A percentile compares a stretch with the other conserved stretches of the same genome.
Evolutionary conservation across 2,113 vertebrate species (phyloP).

Genomic region (Hemiprocne comata): DNA sequence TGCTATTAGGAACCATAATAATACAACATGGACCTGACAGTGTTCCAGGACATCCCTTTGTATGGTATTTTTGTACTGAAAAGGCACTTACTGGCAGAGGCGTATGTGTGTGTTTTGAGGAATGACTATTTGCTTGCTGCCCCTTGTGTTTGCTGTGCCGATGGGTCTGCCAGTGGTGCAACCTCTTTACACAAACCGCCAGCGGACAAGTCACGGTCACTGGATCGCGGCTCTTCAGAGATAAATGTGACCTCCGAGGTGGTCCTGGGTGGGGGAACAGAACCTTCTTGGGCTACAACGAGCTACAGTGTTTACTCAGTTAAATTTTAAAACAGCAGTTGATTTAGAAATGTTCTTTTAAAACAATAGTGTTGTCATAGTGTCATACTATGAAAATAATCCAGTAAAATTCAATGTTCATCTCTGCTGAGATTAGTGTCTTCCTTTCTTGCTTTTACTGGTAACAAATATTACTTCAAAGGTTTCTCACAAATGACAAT

Average conservation of each 20-base stretch:
- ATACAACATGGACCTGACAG: neutral
- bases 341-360: conserved; percentile 30
- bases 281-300: neutral
- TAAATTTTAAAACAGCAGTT: neutral
- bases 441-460: neutral
- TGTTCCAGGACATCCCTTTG: neutral
- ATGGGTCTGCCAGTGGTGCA: conserved; percentile 12
- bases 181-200: conserved; percentile 40
- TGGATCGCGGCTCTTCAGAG: conserved; percentile 32
- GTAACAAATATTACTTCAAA: conserved; percentile 20
- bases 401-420: neutral
- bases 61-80: neutral
- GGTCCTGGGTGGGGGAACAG: neutral
- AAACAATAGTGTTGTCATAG: neutral
- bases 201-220: neutral
- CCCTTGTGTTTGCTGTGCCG: conserved; percentile 48
- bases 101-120: neutral
- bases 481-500: conserved; percentile 1
- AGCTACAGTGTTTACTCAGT: neutral
- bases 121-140: neutral
- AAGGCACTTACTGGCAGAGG: conserved; percentile 21
- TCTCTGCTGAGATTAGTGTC: neutral
- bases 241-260: neutral
- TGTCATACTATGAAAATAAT: neutral
- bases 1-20: neutral